A percentile compares a stretch with the other conserved stretches of the same genome.
Conservation (phyloP, 2,797 vertebrate species). For the Lepilemur ruficaudatus region DNA sequence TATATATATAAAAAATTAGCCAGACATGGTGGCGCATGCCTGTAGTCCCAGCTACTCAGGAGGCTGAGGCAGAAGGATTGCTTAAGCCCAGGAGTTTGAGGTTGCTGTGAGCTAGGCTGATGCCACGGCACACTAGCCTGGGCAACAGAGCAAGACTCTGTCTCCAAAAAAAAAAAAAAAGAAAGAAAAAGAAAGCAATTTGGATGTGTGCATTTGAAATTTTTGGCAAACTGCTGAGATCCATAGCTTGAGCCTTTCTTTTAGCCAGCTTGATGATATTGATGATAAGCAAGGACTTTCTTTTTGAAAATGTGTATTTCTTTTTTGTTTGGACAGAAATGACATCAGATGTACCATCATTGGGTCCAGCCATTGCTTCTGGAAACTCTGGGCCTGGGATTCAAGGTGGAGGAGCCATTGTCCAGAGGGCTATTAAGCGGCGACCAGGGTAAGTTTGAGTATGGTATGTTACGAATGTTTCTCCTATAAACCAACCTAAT, state of each 20-base stretch:
- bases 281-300: not conserved
- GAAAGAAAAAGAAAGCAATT: not conserved
- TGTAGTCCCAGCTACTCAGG: too few species aligned
- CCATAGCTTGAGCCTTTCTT: constrained; percentile 2
- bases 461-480: not conserved
- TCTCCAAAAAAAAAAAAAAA: too few species aligned
- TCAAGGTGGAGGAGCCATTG: constrained; percentile 84
- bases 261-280: not conserved
- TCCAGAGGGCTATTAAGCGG: constrained; percentile 91
- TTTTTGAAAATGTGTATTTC: not conserved
- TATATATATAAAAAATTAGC: too few species aligned
- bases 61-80: too few species aligned
- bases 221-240: not conserved
- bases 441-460: constrained; percentile 87
- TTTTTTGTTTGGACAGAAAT: constrained; percentile 85
- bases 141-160: too few species aligned
- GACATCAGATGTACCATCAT: constrained; percentile 88
- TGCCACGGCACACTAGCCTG: too few species aligned
- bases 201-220: not conserved
- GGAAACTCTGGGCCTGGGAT: constrained; percentile 83
- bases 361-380: constrained; percentile 87
- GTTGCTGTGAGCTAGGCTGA: too few species aligned
- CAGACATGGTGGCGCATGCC: too few species aligned
- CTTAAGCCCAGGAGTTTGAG: too few species aligned
- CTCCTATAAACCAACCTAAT: not conserved